Base-by-base conservation (phyloP, 2,797 vertebrate genomes). In the Hemibagrus guttatus region DNA sequence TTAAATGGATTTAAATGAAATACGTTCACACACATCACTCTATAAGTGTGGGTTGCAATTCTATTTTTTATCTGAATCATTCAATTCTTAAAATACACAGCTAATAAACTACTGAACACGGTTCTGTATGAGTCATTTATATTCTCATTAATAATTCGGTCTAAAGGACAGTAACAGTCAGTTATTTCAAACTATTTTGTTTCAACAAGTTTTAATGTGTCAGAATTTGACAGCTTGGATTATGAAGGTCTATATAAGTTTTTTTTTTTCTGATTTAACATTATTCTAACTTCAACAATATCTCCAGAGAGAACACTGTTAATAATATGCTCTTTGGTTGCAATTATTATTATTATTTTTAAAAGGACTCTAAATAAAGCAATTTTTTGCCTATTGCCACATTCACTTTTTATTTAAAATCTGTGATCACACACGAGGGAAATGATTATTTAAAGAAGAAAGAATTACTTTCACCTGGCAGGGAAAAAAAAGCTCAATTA, bases 371-470 rank as follows among this genome's bases (percentile, higher is more conserved):
- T 76, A n/a, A 31, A 58, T 35, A n/a, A 35, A 31, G 54, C 28
- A 21, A 28, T 16, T 26, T 69, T 21, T 42, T 28, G 23, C 66
- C 84, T 5, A n/a, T 21, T 35, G 54, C 26, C 17, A 23, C 21
- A 9, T 61, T 63, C 39, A 28, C 3, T 28, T 42, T 28, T 69
- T 69, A 42, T 46, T 46, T 69, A 69, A 42, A 42, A 39, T 85
- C 52, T 68, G 2, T 69, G 23, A 26, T 54, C 28, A 58, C 14
- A 39, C 35, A 19, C 59, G 84, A 80, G 23, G 16, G 52, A 69
- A 85, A 80, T 28, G 35, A 49, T 80, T 80, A 85, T 68, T 80
- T 23, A 85, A 5, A 59, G 52, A 9, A 21, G 52, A 69, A 23
- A 78, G 26, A 39, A 79, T 68, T 26, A 79, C 31, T 54, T 78